Conservation (phyloP, 2,113 vertebrate species). For the Macrotis lagotis region DNA sequence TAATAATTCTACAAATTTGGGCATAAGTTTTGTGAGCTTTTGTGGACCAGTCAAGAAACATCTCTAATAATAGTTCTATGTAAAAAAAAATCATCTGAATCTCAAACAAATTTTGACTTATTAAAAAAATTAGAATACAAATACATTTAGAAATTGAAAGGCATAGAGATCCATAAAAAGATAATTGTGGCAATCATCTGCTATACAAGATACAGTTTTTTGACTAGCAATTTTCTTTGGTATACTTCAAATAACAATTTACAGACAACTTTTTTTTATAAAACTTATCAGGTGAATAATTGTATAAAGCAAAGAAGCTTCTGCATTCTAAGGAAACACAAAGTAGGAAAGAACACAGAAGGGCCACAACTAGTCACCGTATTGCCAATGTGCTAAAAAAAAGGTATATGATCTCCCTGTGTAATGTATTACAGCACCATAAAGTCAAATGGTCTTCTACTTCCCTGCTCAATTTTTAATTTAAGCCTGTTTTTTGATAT, state of each 20-base stretch:
- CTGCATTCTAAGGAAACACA: neutral
- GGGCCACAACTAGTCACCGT: neutral
- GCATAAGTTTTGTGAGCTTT: constrained; percentile 7
- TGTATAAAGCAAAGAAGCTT: constrained; percentile 11
- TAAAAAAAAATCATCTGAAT: constrained; percentile 39
- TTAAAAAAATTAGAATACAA: neutral
- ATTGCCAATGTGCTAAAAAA: neutral
- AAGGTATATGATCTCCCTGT: neutral
- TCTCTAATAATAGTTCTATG: constrained; percentile 8
- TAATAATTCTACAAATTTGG: constrained; percentile 13
- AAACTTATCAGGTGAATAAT: neutral
- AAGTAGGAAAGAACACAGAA: neutral
- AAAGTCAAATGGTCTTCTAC: constrained; percentile 1
- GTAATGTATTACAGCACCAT: neutral
- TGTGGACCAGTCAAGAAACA: neutral
- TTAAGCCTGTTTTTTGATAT: constrained; percentile 9
- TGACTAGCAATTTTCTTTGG: neutral
- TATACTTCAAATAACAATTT: constrained; percentile 5
- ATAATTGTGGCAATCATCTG: neutral
- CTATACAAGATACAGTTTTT: constrained; percentile 11
- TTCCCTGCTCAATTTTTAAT: neutral
- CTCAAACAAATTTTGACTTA: neutral
- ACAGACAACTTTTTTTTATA: neutral
- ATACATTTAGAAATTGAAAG: constrained; percentile 2
- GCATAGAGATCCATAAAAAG: constrained; percentile 11